These are phyloP conservation scores for Tapera naevia DNA, from an alignment of 2,797 vertebrate species.

Conservation along the genomic window DNA sequence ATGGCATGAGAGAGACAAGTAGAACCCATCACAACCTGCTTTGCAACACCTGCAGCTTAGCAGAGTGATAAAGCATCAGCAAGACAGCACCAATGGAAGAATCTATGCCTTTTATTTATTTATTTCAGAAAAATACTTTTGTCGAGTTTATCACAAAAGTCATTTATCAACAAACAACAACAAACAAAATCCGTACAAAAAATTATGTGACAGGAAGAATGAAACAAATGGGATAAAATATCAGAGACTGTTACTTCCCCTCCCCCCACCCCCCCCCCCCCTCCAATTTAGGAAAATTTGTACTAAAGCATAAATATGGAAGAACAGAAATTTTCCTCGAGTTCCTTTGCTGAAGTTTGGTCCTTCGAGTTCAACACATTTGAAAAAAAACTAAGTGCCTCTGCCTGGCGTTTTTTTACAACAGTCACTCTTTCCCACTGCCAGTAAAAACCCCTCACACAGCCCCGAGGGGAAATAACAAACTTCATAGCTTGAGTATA, in stretches of 20 bases:
- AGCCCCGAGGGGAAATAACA: background rate
- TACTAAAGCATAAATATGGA: conserved; percentile 68
- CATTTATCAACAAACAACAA: conserved; percentile 55
- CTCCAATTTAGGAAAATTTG: conserved; percentile 29
- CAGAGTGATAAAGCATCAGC: background rate
- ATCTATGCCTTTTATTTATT: conserved; percentile 78
- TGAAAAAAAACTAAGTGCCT: background rate
- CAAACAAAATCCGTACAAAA: conserved; percentile 75
- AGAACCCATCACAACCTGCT: background rate
- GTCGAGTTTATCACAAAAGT: conserved; percentile 75
- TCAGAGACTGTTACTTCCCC: background rate
- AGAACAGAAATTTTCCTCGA: conserved; percentile 65
- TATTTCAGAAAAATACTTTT: conserved; percentile 81
- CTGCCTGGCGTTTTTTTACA: conserved; percentile 35
- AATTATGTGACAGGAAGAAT: conserved; percentile 16
- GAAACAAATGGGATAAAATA: background rate
- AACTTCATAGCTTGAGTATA: background rate
- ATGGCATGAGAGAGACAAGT: background rate
- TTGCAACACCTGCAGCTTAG: background rate
- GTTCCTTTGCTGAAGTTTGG: conserved; percentile 69
- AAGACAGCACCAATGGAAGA: conserved; percentile 25
- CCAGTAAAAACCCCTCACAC: background rate
- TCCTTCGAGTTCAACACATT: conserved; percentile 1
- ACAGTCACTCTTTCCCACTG: background rate
- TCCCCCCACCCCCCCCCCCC: background rate